Evolutionary conservation across 2,797 vertebrate species (phyloP).

Genomic region (Trichosurus vulpecula): DNA sequence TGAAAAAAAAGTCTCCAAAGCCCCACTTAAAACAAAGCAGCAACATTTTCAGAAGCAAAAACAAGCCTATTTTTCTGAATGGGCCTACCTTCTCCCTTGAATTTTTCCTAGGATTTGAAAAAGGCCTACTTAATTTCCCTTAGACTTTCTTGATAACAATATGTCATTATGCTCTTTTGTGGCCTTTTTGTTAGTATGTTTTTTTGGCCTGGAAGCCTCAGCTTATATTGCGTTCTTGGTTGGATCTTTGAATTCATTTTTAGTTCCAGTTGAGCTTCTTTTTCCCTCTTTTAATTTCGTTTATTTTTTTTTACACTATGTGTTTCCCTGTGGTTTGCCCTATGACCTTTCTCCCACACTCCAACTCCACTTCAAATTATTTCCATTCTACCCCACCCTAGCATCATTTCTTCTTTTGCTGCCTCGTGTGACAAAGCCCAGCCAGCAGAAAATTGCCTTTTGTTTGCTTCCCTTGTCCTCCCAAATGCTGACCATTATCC

Average conservation of each 20-base stretch:
- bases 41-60: not conserved
- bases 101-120: not conserved
- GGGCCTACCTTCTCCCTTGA: not conserved
- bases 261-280: not conserved
- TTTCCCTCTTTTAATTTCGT: not conserved
- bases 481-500: not conserved
- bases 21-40: not conserved
- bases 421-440: not conserved
- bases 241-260: not conserved
- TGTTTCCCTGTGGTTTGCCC: constrained; percentile 14
- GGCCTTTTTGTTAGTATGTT: not conserved
- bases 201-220: constrained; percentile 1
- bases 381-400: not conserved
- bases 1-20: not conserved
- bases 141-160: not conserved
- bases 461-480: not conserved
- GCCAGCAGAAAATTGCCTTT: not conserved
- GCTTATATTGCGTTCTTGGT: not conserved
- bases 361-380: not conserved
- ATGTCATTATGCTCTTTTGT: not conserved
- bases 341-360: not conserved
- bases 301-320: not conserved
- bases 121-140: too few species aligned
- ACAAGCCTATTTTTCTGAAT: not conserved
- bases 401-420: not conserved